Evolutionary conservation across 92 coral and sea anemone genomes (phyloP).

Genomic region (Muricea muricata): DNA sequence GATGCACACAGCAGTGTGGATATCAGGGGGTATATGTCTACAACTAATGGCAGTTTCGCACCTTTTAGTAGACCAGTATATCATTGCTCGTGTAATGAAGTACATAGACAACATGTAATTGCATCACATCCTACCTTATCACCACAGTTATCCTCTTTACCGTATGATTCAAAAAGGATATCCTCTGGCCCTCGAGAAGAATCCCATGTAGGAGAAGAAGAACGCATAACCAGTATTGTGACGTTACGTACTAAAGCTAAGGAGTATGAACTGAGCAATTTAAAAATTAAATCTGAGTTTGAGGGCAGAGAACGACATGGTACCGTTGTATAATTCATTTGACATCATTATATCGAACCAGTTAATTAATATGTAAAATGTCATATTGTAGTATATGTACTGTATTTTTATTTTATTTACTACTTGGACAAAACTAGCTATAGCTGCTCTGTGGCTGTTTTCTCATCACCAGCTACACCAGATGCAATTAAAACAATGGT

Average conservation of each 20-base stretch:
- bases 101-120: not conserved
- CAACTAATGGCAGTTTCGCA: conserved; percentile 21
- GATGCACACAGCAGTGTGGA: conserved; percentile 15
- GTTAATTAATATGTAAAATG: too few species aligned
- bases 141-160: conserved; percentile 15
- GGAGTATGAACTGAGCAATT: conserved; percentile 81
- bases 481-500: too few species aligned
- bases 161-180: conserved; percentile 17
- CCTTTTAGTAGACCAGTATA: conserved; percentile 10
- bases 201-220: not conserved
- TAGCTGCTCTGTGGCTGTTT: too few species aligned
- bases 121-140: not conserved
- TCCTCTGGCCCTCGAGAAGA: conserved; percentile 14
- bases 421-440: too few species aligned
- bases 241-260: conserved; percentile 90
- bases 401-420: too few species aligned
- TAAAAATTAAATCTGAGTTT: conserved; percentile 29
- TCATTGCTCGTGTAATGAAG: conserved; percentile 41
- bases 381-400: too few species aligned
- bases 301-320: conserved; percentile 20
- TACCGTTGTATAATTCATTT: not conserved
- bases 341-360: not conserved
- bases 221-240: conserved; percentile 87
- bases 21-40: conserved; percentile 28
- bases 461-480: too few species aligned